Conservation (phyloP, 2,797 vertebrate species). For the Acanthis flammea region DNA sequence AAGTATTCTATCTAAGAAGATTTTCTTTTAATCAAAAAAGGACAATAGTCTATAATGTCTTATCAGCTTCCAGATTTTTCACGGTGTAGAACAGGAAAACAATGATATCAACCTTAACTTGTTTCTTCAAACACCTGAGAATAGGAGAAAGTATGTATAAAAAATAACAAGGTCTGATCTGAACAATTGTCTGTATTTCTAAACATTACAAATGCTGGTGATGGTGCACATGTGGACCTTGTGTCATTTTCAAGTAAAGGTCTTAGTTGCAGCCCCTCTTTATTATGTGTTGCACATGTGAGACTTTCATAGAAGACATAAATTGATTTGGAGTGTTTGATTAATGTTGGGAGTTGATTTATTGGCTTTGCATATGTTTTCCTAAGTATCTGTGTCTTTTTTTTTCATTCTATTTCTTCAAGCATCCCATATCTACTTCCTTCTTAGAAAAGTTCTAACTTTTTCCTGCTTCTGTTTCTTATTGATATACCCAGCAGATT, state of each 20-base stretch:
- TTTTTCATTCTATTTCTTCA: neutral
- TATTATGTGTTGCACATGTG: neutral
- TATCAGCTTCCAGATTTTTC: neutral
- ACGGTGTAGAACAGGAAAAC: neutral
- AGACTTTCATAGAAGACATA: neutral
- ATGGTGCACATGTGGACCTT: neutral
- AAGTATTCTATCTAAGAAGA: neutral
- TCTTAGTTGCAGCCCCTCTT: neutral
- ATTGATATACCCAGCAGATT: neutral
- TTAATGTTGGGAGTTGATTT: conserved; percentile 2
- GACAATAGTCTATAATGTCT: neutral
- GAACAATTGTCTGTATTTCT: neutral
- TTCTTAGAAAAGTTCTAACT: neutral
- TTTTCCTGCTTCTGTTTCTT: neutral
- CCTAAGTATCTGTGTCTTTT: neutral
- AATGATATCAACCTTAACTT: neutral
- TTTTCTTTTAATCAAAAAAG: neutral
- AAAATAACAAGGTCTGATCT: neutral
- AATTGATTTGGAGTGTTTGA: conserved; percentile 13
- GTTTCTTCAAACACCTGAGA: neutral
- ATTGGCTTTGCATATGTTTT: neutral
- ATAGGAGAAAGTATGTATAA: neutral
- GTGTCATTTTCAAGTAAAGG: neutral
- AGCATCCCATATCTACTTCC: neutral
- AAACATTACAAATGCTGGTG: neutral